phyloP scores from a whole-genome alignment of 2,797 vertebrate genomes.

The Periophthalmus magnuspinnatus region DNA sequence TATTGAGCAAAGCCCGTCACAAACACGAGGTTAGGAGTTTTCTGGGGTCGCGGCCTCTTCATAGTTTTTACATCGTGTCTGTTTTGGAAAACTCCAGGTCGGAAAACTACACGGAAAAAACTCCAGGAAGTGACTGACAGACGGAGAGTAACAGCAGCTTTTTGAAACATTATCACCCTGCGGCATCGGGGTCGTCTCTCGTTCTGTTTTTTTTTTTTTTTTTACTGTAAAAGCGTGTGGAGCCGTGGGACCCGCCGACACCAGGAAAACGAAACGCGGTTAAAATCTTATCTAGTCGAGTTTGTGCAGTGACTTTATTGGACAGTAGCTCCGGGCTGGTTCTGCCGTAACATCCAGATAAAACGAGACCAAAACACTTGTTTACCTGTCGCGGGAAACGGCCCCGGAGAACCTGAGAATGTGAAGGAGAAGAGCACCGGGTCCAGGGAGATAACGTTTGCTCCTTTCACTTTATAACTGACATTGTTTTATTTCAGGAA shows the following conservation, averaged over 20 bases:
- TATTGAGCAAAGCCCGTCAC: conserved; percentile 56
- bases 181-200: conserved; percentile 40
- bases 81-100: conserved; percentile 56
- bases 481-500: too few species aligned
- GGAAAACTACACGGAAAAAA: conserved; percentile 33
- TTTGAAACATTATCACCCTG: conserved; percentile 25
- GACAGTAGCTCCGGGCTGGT: conserved; percentile 9
- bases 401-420: background rate
- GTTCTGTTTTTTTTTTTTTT: conserved; percentile 35
- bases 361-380: background rate
- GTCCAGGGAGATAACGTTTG: too few species aligned
- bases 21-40: conserved; percentile 61
- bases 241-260: conserved; percentile 28
- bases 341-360: background rate
- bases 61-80: conserved; percentile 60
- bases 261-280: conserved; percentile 38
- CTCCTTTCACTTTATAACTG: too few species aligned
- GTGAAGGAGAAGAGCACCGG: background rate
- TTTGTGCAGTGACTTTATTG: conserved; percentile 26
- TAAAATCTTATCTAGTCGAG: conserved; percentile 48
- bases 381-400: background rate
- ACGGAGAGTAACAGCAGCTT: conserved; percentile 29
- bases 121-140: conserved; percentile 25
- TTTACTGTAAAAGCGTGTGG: conserved; percentile 35
- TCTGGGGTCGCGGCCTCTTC: conserved; percentile 37